Base-by-base conservation (phyloP, 1,140 invertebrate genomes). In the Psilanteris sp. region DNA sequence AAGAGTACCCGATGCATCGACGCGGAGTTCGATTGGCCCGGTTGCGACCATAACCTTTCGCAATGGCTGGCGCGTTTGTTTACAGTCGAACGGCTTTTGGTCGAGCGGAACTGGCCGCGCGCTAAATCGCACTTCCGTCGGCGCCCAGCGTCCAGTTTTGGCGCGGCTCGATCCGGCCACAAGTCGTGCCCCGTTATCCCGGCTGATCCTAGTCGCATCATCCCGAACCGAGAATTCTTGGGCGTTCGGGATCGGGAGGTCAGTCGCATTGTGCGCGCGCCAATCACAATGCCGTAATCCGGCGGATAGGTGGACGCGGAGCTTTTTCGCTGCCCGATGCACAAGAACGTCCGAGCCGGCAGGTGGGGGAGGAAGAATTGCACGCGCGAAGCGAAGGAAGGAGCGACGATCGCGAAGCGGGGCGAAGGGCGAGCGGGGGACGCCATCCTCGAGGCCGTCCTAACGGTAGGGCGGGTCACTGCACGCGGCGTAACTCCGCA, bases 401-500 rank as follows among this genome's bases (percentile, higher is more conserved):
- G 50, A 55, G 44, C 41, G 32, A 22, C 15, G 59, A 54, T 50
- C 9, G 59, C 31, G n/a, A n/a, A 24, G 18, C 15, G 73, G 39
- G 44, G 62, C 34, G 61, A 62, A 50, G 64, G 74, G 44, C 43
- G 71, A 37, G 80, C 77, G 62, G 78, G 68, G 62, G 75, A 46
- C 61, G 57, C 57, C 81, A 84, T 84, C 84, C 82, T 86, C 86
- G 86, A 87, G 87, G 87, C 86, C 87, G 86, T 88, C 85, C 87
- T 89, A 89, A 89, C 87, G 87, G 87, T 89, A 88, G 87, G 87
- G 87, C 86, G 86, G 87, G 87, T 88, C 86, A 88, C 87, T 88
- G 87, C 83, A 88, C 87, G 85, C 87, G 85, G 80, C 81, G 81
- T 82, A 81, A 87, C 66, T 71, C 37, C 78, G 83, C 80, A 57